Evolutionary conservation across 2,888 invertebrate species (phyloP).

Genomic region (Drosophila algonquin): DNA sequence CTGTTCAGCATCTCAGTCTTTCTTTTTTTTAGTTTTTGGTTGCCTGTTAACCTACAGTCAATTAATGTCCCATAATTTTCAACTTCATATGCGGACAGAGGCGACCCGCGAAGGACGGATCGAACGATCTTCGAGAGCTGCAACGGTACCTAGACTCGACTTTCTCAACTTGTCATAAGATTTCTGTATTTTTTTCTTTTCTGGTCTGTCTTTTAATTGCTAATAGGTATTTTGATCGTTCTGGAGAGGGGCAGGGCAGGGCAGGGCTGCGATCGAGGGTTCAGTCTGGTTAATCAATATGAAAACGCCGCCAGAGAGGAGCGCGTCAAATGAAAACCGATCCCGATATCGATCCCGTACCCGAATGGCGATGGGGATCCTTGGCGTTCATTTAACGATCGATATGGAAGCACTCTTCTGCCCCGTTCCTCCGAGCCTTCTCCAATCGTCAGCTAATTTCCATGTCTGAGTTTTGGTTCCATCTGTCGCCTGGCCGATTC

Average conservation of each 20-base stretch:
- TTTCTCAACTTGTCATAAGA: constrained; percentile 68
- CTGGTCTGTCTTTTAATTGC: constrained; percentile 62
- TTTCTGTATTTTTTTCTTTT: constrained; percentile 1
- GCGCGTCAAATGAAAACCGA: constrained; percentile 77
- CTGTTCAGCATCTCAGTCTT: constrained; percentile 48
- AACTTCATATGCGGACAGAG: constrained; percentile 40
- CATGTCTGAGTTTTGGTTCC: constrained; percentile 58
- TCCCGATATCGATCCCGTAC: constrained; percentile 40
- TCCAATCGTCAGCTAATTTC: constrained; percentile 74
- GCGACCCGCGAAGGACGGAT: constrained; percentile 2
- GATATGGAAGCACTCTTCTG: constrained; percentile 16
- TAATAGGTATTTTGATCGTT: constrained; percentile 73
- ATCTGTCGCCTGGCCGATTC: constrained; percentile 35
- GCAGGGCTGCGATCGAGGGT: constrained; percentile 11
- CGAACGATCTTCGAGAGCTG: constrained; percentile 17
- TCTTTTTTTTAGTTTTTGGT: constrained; percentile 8
- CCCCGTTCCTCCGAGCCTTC: constrained; percentile 5
- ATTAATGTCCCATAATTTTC: constrained; percentile 82
- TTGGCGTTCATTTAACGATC: constrained; percentile 74
- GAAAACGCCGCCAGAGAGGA: constrained; percentile 55
- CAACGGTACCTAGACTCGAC: constrained; percentile 40
- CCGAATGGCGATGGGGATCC: constrained; percentile 41
- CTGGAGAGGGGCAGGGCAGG: not conserved
- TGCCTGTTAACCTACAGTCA: constrained; percentile 61
- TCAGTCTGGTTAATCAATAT: constrained; percentile 51